These are phyloP conservation scores for Coenobita brevimanus DNA, from an alignment of 1,140 invertebrate genomes.

Conservation along the genomic window DNA sequence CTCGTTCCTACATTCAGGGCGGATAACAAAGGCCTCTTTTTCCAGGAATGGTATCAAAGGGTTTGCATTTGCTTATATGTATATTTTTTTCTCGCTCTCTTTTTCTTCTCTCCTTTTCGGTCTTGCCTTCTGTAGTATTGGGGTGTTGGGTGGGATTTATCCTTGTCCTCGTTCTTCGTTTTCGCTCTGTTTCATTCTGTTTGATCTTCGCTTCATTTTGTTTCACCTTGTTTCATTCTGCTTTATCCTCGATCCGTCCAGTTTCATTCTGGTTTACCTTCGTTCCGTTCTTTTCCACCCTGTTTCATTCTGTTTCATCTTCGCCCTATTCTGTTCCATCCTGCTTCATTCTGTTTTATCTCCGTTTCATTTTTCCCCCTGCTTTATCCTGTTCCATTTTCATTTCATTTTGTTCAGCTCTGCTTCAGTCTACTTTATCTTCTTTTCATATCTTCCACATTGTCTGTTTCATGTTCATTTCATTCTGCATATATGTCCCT, in stretches of 20 bases:
- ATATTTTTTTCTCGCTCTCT: no score
- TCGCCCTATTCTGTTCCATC: neutral
- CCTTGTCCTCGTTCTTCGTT: no score
- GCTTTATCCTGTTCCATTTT: neutral
- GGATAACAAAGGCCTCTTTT: no score
- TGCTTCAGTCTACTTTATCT: neutral
- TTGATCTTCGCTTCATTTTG: neutral
- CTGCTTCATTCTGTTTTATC: neutral
- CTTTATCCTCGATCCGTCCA: neutral
- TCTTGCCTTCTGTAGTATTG: no score
- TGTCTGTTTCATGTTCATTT: neutral
- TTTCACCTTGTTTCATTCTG: neutral
- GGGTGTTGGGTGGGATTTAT: no score
- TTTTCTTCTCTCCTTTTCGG: no score
- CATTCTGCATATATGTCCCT: neutral
- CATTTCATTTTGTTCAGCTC: neutral
- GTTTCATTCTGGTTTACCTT: neutral
- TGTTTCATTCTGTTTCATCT: neutral
- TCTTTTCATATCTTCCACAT: neutral
- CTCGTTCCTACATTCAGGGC: neutral
- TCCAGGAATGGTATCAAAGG: no score
- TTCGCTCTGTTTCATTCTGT: no score
- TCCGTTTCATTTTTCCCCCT: neutral
- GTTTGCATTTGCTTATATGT: no score
- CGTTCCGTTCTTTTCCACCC: neutral